phyloP scores from a whole-genome alignment of 2,797 vertebrate species.

The Bradypodion ventrale region DNA sequence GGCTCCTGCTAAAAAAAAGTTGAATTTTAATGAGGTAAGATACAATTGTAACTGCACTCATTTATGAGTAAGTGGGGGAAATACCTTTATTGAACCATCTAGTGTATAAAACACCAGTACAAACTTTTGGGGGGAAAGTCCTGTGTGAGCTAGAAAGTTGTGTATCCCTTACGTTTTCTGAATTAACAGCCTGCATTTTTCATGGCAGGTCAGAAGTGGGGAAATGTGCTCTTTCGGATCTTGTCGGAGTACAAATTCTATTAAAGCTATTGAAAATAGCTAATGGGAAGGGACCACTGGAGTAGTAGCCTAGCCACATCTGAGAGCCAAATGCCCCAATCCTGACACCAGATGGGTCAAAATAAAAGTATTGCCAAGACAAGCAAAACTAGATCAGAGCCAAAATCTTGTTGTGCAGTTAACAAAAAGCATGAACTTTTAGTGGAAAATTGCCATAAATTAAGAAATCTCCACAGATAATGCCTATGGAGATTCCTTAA shows the following conservation, averaged over 20 bases:
- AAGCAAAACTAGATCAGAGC: neutral
- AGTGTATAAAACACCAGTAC: neutral
- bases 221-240: neutral
- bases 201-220: neutral
- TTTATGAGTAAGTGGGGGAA: neutral
- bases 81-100: neutral
- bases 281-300: neutral
- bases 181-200: neutral
- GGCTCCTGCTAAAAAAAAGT: neutral
- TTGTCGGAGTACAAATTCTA: neutral
- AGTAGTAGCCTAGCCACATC: neutral
- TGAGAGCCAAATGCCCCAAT: neutral
- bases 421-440: too few species aligned
- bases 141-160: neutral
- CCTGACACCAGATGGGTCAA: neutral
- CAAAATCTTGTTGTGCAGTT: too few species aligned
- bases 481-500: too few species aligned
- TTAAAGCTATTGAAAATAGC: neutral
- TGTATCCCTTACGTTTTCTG: neutral
- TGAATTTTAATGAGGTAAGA: neutral
- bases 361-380: neutral
- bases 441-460: too few species aligned
- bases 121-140: neutral
- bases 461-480: too few species aligned
- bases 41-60: neutral